phyloP scores from a whole-genome alignment of 2,113 vertebrate genomes.

The Xenus cinereus region DNA sequence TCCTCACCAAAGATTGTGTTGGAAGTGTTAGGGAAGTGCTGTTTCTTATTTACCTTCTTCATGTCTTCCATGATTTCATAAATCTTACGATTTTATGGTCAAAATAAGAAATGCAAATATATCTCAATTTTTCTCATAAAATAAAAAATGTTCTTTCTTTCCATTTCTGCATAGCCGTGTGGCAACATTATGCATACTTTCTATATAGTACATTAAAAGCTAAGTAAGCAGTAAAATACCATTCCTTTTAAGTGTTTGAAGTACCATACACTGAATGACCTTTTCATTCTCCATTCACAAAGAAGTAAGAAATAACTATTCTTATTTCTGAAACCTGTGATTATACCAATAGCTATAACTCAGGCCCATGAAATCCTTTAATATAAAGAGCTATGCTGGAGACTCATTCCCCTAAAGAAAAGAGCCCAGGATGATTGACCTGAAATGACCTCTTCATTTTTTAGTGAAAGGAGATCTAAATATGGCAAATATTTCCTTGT shows the following conservation, averaged over 20 bases:
- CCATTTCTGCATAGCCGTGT: background rate
- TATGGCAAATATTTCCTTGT: slow-evolving; percentile 31
- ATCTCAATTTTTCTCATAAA: background rate
- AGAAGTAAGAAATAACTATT: slow-evolving; percentile 63
- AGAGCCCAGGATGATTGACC: slow-evolving; percentile 46
- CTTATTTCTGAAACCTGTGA: slow-evolving; percentile 56
- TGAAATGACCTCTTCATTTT: slow-evolving; percentile 43
- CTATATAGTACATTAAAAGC: slow-evolving; percentile 39
- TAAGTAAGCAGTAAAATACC: slow-evolving; percentile 57
- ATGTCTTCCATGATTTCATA: background rate
- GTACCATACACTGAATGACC: slow-evolving; percentile 49
- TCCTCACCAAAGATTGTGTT: background rate
- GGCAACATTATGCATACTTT: background rate
- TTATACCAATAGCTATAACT: slow-evolving; percentile 58
- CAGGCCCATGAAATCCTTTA: slow-evolving; percentile 57
- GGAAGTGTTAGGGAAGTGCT: background rate
- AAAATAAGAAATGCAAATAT: background rate
- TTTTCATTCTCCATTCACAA: slow-evolving; percentile 60
- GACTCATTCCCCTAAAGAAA: slow-evolving; percentile 33
- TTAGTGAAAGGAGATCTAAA: slow-evolving; percentile 55
- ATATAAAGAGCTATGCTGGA: slow-evolving; percentile 33
- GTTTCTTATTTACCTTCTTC: background rate
- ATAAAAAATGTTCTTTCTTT: background rate
- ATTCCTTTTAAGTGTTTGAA: slow-evolving; percentile 68
- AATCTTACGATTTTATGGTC: background rate